Base-by-base conservation (phyloP, 2,888 invertebrate genomes). In the Carterocephalus palaemon region DNA sequence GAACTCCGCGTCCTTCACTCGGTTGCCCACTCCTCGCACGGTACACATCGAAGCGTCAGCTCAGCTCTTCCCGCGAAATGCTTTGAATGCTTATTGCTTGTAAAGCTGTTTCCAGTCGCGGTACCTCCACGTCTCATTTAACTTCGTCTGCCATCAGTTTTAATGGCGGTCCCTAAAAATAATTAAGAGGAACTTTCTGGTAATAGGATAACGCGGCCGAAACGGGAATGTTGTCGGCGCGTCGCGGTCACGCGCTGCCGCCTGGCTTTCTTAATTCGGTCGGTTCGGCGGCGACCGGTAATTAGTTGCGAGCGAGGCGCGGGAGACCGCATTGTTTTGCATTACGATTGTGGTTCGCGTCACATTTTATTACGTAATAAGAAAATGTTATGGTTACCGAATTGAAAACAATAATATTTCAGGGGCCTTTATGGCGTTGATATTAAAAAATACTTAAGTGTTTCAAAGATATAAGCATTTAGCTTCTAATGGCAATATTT, bases 261-360 rank as follows among this genome's bases (percentile, higher is more conserved):
- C 20, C 12, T 26, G 19, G 6, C 5, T 12, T 28, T 28, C 38
- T 28, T 28, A 38, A 26, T 28, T 28, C 20, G 17, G 28, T 8
- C 19, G 16, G 19, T 19, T 5, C 19, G 26, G 22, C 12, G 6
- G 34, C 12, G 23, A 23, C 28, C 19, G 19, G 38, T 66, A 63
- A 69, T 67, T 65, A 67, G 65, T 68, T 60, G 49, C 53, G 53
- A 26, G 34, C 23, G 23, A 58, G 52, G 55, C 56, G 56, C 54
- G 56, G 56, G 45, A 48, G 47, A 45, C 55, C 52, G 56, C 48
- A 59, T 52, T 56, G 57, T 54, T 41, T n/a, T 45, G 33, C 20
- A 51, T 52, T 50, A 45, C 54, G 58, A 66, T 70, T 69, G 64
- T 67, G 61, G 16, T 16, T 7, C 2, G 26, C 16, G 10, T 10